Evolutionary conservation across 2,113 vertebrate genomes (phyloP).

Genomic region (Bombycilla garrulus): DNA sequence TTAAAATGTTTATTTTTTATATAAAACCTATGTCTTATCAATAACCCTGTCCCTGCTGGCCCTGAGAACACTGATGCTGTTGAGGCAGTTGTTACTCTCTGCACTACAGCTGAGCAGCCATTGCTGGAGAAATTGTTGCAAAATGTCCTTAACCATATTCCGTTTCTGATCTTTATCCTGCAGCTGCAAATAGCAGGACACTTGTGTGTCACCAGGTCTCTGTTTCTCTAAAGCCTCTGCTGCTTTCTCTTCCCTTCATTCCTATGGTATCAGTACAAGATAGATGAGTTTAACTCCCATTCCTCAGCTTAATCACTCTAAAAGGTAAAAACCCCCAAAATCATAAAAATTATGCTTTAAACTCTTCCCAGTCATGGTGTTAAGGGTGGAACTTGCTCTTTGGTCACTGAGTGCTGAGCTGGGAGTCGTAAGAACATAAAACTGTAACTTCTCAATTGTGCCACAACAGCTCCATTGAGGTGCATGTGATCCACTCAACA

Average conservation of each 20-base stretch:
- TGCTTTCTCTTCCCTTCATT: neutral
- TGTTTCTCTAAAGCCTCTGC: neutral
- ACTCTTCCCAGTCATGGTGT: neutral
- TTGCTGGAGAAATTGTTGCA: neutral
- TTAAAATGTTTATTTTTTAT: neutral
- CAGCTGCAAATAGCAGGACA: neutral
- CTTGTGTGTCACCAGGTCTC: neutral
- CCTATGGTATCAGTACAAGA: neutral
- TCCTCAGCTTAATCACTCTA: neutral
- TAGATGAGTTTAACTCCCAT: neutral
- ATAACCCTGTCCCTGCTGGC: neutral
- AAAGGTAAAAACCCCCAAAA: neutral
- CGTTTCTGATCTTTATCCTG: neutral
- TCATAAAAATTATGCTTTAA: neutral
- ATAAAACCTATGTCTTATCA: neutral
- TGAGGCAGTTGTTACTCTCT: neutral
- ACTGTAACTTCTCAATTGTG: neutral
- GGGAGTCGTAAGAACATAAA: neutral
- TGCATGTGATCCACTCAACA: rapidly evolving
- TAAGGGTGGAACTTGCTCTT: neutral
- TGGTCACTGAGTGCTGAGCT: neutral
- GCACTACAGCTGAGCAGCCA: neutral
- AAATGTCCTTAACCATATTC: neutral
- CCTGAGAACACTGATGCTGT: neutral
- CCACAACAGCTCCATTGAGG: neutral